Conservation (phyloP, 2,797 vertebrate genomes). For the Acanthornis magna region DNA sequence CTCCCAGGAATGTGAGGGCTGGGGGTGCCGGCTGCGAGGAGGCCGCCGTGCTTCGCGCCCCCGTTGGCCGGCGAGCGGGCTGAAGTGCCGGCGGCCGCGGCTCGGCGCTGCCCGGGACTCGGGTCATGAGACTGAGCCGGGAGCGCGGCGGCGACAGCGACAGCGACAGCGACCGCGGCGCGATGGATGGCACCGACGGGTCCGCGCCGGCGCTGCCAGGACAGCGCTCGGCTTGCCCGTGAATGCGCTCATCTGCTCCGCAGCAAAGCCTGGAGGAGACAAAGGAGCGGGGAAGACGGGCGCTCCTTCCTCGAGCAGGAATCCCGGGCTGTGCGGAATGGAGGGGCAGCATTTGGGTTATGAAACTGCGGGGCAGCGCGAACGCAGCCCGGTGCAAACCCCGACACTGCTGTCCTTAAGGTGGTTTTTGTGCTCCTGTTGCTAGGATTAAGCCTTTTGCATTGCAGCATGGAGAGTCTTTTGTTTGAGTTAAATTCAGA, state of each 20-base stretch:
- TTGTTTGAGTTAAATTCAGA: constrained; percentile 78
- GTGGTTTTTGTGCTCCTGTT: constrained; percentile 38
- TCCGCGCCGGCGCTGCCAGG: not conserved
- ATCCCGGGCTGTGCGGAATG: not conserved
- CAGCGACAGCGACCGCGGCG: not conserved
- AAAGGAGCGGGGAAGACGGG: not conserved
- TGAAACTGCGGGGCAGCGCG: constrained; percentile 15
- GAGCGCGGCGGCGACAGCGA: constrained; percentile 5
- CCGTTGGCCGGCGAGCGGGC: not conserved
- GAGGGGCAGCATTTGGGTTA: constrained; percentile 31
- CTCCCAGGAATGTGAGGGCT: constrained; percentile 46
- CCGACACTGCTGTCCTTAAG: constrained; percentile 8
- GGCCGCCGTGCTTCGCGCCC: not conserved
- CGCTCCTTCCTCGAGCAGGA: not conserved
- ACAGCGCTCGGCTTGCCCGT: constrained; percentile 30
- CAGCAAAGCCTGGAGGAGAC: not conserved
- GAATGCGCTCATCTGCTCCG: constrained; percentile 39
- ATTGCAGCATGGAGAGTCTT: constrained; percentile 67
- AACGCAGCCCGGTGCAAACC: constrained; percentile 12
- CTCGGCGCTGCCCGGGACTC: constrained; percentile 15
- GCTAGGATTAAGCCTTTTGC: constrained; percentile 60
- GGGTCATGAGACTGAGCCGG: constrained; percentile 37
- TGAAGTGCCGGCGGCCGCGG: constrained; percentile 1
- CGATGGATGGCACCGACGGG: constrained; percentile 40
- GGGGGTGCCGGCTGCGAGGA: constrained; percentile 13